Evolutionary conservation across 30 jellyfish, hydroid and myxozoan genomes (phyloP), one percentile per base, ranked within the genome.

Genomic region (Aurelia sp.): DNA sequence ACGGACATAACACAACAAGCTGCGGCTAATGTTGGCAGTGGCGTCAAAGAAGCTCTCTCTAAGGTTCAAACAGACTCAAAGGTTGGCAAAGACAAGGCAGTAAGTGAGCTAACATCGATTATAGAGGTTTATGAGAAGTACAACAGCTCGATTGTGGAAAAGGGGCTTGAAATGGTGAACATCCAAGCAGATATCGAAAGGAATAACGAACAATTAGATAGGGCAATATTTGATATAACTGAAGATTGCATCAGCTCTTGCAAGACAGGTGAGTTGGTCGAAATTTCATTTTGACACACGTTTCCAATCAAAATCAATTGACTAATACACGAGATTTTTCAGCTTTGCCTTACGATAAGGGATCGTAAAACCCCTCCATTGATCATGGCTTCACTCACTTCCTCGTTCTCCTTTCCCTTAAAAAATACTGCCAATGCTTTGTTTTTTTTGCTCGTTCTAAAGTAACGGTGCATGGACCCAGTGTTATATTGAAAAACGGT

Each of bases 71-170:
- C 55, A 6, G 55, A 40, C 35, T 50, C 62, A 21, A 71, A 71
- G 64, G 47, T 61, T 27, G 82, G 63, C 11, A 18, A 71, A 40
- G 82, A 71, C 12, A 50, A 71, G 63, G 82, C 82, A 71, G 67
- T 17, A 18, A 41, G 18, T 22, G 64, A n/a, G 40, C 64, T 18
- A 10, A 41, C 38, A 17, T 6, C 10, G 35, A 71, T 71, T 22
- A 15, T 6, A 8, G 47, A 71, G n/a, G 35, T 50, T n/a, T n/a
- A 18, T 59, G 33, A 59, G 69, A 21, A 59, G 16, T 59, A 59
- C 33, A 21, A 59, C 10, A 59, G 33, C 69, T 21, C 24, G 27
- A 59, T 59, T 21, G 69, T 21, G 33, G 69, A 21, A 12, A n/a
- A 59, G 69, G 69, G 16, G 24, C 24, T 18, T n/a, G 69, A 59